Percentiles rank a stretch among this genome's conserved stretches.
Conservation (phyloP, 2,797 vertebrate genomes). For the Diceros bicornis region DNA sequence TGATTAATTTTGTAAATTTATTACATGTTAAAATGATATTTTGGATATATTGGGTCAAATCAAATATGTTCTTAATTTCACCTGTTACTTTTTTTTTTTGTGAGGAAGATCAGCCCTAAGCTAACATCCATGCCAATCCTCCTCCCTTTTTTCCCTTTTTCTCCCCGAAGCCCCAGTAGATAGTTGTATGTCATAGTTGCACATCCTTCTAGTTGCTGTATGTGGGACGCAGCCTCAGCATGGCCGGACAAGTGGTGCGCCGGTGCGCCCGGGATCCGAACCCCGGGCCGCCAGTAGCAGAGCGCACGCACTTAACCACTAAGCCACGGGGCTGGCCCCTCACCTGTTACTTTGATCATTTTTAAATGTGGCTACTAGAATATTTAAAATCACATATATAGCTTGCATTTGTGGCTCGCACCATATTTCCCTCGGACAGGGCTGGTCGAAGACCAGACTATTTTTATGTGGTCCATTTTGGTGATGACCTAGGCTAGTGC, state of each 20-base stretch:
- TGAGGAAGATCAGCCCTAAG: too few species aligned
- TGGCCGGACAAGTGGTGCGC: too few species aligned
- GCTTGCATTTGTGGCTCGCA: not conserved
- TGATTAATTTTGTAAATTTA: not conserved
- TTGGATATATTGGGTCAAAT: not conserved
- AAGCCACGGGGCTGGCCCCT: not conserved
- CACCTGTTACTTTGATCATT: not conserved
- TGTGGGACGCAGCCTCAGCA: too few species aligned
- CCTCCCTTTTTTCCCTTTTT: too few species aligned
- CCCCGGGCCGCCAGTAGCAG: too few species aligned
- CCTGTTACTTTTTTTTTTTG: not conserved
- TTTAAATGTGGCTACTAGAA: not conserved
- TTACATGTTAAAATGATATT: not conserved
- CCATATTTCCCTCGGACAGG: not conserved
- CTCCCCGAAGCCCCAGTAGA: too few species aligned
- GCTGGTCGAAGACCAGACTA: not conserved
- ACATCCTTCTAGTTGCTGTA: too few species aligned
- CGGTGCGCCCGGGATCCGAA: too few species aligned
- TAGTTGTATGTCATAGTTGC: too few species aligned
- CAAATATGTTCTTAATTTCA: slow-evolving; percentile 30
- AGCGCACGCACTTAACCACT: too few species aligned
- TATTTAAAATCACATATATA: not conserved
- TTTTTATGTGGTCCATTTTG: not conserved
- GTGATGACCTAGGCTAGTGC: not conserved
- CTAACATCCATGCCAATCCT: too few species aligned